Evolutionary conservation across 2,113 vertebrate species (phyloP).

Genomic region (Tenrec ecaudatus): DNA sequence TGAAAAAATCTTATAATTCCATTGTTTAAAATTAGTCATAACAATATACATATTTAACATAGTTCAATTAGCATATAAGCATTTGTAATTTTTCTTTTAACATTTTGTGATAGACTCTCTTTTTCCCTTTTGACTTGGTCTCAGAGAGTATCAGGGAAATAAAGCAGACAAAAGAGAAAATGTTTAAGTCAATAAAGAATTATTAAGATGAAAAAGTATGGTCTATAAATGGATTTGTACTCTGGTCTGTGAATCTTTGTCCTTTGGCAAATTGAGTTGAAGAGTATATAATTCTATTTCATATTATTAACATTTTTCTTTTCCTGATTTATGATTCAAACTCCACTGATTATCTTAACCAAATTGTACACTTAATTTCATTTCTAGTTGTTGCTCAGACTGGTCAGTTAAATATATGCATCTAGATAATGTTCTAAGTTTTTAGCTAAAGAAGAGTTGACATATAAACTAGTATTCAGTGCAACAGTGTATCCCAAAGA

Average conservation of each 20-base stretch:
- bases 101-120: slow-evolving; percentile 35
- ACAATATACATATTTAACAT: slow-evolving; percentile 6
- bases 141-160: slow-evolving; percentile 20
- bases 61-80: slow-evolving; percentile 2
- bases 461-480: slow-evolving; percentile 59
- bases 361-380: slow-evolving; percentile 62
- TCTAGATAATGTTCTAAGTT: slow-evolving; percentile 32
- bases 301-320: slow-evolving; percentile 73
- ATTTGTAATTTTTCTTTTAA: slow-evolving; percentile 44
- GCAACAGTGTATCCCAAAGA: slow-evolving; percentile 6
- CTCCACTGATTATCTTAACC: slow-evolving; percentile 68
- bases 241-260: slow-evolving; percentile 56
- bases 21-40: slow-evolving; percentile 55
- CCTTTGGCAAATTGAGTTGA: slow-evolving; percentile 73
- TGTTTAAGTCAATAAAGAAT: slow-evolving; percentile 55
- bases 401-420: slow-evolving; percentile 57
- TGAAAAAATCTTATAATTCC: background rate
- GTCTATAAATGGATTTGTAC: slow-evolving; percentile 71
- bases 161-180: slow-evolving; percentile 60
- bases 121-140: slow-evolving; percentile 2
- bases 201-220: slow-evolving; percentile 64
- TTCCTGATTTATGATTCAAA: slow-evolving; percentile 71
- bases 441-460: slow-evolving; percentile 46
- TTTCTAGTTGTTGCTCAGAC: slow-evolving; percentile 55
- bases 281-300: slow-evolving; percentile 71